Evolutionary conservation across 2,797 vertebrate genomes (phyloP).

Genomic region (Liasis olivaceus): DNA sequence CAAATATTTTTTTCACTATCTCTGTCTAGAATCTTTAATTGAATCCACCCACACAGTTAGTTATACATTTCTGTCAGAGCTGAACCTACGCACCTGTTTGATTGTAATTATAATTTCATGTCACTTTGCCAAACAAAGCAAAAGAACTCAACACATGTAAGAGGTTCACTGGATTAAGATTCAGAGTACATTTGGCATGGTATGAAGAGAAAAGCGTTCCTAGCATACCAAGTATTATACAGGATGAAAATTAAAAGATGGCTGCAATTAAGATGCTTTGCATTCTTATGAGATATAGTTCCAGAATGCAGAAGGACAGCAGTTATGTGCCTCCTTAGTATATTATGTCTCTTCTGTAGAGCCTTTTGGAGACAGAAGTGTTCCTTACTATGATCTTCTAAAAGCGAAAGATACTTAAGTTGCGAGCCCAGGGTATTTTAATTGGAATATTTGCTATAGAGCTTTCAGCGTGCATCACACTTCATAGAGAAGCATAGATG

Average conservation of each 20-base stretch:
- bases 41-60: slow-evolving; percentile 38
- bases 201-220: slow-evolving; percentile 61
- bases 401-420: slow-evolving; percentile 45
- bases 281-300: slow-evolving; percentile 59
- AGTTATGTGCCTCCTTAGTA: slow-evolving; percentile 26
- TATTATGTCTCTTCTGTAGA: neutral
- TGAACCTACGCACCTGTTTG: slow-evolving; percentile 25
- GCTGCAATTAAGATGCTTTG: slow-evolving; percentile 63
- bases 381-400: slow-evolving; percentile 12
- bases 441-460: slow-evolving; percentile 46
- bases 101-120: slow-evolving; percentile 49
- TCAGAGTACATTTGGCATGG: slow-evolving; percentile 42
- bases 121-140: slow-evolving; percentile 58
- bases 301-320: slow-evolving; percentile 53
- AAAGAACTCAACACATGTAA: slow-evolving; percentile 43
- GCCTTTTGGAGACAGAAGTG: slow-evolving; percentile 10
- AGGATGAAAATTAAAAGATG: slow-evolving; percentile 61
- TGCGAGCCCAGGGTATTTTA: neutral
- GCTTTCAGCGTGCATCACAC: slow-evolving; percentile 44
- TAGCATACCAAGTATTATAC: slow-evolving; percentile 57
- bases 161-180: slow-evolving; percentile 56
- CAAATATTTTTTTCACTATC: slow-evolving; percentile 32
- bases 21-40: slow-evolving; percentile 23
- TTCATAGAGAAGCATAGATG: slow-evolving; percentile 47
- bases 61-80: slow-evolving; percentile 26